These are phyloP conservation scores for Ochotona curzoniae DNA, from an alignment of 2,113 vertebrate genomes.

Conservation along the genomic window DNA sequence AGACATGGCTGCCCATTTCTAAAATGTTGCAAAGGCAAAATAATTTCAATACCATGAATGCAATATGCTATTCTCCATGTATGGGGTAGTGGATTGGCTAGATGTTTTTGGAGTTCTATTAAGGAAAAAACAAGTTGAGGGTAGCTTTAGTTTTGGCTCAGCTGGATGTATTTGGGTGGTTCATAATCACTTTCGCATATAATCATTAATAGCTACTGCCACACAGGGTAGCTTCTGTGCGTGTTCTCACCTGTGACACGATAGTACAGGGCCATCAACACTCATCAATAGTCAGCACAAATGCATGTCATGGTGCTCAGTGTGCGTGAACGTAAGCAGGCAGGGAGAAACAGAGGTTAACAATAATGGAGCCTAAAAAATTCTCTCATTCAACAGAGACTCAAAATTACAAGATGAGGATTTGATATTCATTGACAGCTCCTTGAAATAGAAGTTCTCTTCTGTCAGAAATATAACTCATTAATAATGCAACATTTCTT, in stretches of 20 bases:
- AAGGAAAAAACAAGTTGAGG: constrained; percentile 4
- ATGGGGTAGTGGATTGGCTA: background rate
- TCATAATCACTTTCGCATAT: background rate
- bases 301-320: background rate
- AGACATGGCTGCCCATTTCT: background rate
- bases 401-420: background rate
- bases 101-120: background rate
- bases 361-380: background rate
- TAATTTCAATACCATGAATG: background rate
- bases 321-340: background rate
- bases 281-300: background rate
- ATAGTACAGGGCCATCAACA: background rate
- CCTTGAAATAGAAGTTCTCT: background rate
- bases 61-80: background rate
- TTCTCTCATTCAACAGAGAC: background rate
- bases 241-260: background rate
- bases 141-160: background rate
- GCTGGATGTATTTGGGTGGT: background rate
- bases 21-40: constrained; percentile 45
- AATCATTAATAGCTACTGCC: background rate
- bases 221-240: background rate
- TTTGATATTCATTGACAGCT: background rate
- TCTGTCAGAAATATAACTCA: background rate
- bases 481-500: background rate
- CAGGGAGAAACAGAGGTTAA: background rate